A percentile compares a stretch with the other conserved stretches of the same genome.
Evolutionary conservation across 2,888 invertebrate species (phyloP).

Genomic region (Chrysotoxum bicinctum): DNA sequence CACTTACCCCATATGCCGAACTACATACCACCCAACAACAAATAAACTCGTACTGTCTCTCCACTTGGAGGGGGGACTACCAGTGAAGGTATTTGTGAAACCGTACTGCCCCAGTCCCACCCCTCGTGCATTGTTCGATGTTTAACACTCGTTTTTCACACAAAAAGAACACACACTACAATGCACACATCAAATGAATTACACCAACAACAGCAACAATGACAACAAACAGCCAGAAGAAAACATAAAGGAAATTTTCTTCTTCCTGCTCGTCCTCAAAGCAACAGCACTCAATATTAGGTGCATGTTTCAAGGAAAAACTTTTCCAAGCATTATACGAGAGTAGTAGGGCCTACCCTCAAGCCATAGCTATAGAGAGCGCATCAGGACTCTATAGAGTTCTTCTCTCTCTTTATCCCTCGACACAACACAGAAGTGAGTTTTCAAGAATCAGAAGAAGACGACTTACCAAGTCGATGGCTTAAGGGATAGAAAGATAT

Average conservation of each 20-base stretch:
- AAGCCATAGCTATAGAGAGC: constrained; percentile 16
- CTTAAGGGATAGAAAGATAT: constrained; percentile 29
- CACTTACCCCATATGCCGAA: constrained; percentile 50
- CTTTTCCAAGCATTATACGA: constrained; percentile 58
- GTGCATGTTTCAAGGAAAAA: constrained; percentile 64
- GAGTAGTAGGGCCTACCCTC: constrained; percentile 52
- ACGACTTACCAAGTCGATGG: constrained; percentile 58
- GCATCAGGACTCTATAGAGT: constrained; percentile 1
- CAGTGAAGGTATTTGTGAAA: not conserved
- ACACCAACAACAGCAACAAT: constrained; percentile 38
- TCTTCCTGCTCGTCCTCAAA: constrained; percentile 4
- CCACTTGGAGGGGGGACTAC: not conserved
- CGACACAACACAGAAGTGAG: not conserved
- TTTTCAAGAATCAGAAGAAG: constrained; percentile 14
- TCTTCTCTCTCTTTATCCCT: not conserved
- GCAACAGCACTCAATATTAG: constrained; percentile 40
- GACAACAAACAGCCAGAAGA: constrained; percentile 20
- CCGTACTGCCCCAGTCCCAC: not conserved
- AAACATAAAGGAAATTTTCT: constrained; percentile 29
- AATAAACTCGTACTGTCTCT: constrained; percentile 19
- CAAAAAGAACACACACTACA: constrained; percentile 56
- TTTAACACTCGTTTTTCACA: constrained; percentile 67
- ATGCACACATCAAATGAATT: constrained; percentile 30
- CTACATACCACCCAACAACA: constrained; percentile 14
- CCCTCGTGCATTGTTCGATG: constrained; percentile 27